A percentile compares a stretch with the other conserved stretches of the same genome.
These are phyloP conservation scores for Beroe forskalii DNA, from an alignment of 37 sponge, comb jelly and placozoan genomes.

Conservation along the genomic window DNA sequence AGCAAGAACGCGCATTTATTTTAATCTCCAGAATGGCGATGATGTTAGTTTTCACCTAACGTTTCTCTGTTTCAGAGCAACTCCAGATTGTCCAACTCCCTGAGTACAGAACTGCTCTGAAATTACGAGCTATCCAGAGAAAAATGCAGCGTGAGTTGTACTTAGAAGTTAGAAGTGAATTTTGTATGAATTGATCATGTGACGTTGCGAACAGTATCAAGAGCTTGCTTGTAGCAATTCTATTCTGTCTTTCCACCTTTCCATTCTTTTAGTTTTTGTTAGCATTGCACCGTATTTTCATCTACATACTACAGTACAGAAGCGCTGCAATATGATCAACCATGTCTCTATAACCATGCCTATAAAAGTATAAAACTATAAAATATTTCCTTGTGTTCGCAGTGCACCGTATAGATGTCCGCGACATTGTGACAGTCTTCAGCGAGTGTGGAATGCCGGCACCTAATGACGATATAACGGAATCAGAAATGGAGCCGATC, in stretches of 20 bases:
- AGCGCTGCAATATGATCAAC: too few species aligned
- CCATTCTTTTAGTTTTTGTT: background rate
- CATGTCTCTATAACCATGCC: too few species aligned
- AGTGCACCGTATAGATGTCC: background rate
- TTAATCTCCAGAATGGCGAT: too few species aligned
- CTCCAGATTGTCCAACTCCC: background rate
- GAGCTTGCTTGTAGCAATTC: too few species aligned
- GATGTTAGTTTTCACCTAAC: too few species aligned
- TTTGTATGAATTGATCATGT: too few species aligned
- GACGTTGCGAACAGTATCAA: too few species aligned
- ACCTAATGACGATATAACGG: background rate
- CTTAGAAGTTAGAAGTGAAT: too few species aligned
- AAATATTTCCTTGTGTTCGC: background rate
- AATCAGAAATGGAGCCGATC: slow-evolving; percentile 22
- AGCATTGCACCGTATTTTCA: background rate
- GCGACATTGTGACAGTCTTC: background rate
- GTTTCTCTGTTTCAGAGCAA: slow-evolving; percentile 16
- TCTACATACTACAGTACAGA: background rate
- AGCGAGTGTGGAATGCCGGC: background rate
- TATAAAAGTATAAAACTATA: background rate
- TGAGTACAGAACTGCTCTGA: slow-evolving; percentile 48
- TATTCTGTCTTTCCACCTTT: too few species aligned
- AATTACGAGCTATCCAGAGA: slow-evolving; percentile 41
- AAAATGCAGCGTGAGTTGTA: slow-evolving; percentile 40
- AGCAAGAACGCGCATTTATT: too few species aligned